Percentiles rank a stretch among this genome's conserved stretches.
These are phyloP conservation scores for Myotis findleyi DNA, from an alignment of 2,797 vertebrate species.

Conservation along the genomic window DNA sequence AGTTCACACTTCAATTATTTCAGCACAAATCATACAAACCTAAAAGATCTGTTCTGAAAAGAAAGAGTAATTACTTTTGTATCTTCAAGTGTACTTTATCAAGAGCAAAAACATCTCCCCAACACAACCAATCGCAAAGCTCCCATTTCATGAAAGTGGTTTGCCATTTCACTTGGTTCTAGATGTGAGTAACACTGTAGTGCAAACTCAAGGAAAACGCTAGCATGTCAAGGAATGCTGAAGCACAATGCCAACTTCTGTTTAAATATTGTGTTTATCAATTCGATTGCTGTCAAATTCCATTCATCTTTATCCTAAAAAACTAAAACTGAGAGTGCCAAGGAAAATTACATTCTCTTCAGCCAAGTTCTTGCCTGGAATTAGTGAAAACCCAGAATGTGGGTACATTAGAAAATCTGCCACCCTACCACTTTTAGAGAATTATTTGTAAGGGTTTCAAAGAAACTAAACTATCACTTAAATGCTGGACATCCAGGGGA, in stretches of 20 bases:
- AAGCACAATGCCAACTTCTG: constrained; percentile 20
- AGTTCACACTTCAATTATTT: constrained; percentile 22
- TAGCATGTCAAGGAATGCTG: neutral
- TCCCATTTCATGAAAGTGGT: constrained; percentile 41
- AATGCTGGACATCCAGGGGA: neutral
- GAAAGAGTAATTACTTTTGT: constrained; percentile 65
- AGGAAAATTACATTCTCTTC: constrained; percentile 57
- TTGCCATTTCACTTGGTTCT: constrained; percentile 44
- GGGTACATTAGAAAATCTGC: neutral
- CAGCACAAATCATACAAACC: constrained; percentile 46
- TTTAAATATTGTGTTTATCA: neutral
- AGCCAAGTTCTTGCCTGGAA: constrained; percentile 2
- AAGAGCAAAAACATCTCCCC: neutral
- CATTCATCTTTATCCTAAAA: constrained; percentile 66
- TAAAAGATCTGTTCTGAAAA: constrained; percentile 58
- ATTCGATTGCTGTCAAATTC: constrained; percentile 51
- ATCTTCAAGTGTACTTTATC: constrained; percentile 18
- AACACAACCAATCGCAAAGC: constrained; percentile 55
- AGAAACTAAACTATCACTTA: constrained; percentile 56
- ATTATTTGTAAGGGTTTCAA: constrained; percentile 57
- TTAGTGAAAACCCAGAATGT: constrained; percentile 7
- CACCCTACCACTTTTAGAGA: neutral
- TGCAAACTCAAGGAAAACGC: neutral
- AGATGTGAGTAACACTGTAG: neutral
- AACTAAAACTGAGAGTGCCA: constrained; percentile 51